Conservation (phyloP, 2,797 vertebrate genomes). For the Xiphophorus birchmanni region DNA sequence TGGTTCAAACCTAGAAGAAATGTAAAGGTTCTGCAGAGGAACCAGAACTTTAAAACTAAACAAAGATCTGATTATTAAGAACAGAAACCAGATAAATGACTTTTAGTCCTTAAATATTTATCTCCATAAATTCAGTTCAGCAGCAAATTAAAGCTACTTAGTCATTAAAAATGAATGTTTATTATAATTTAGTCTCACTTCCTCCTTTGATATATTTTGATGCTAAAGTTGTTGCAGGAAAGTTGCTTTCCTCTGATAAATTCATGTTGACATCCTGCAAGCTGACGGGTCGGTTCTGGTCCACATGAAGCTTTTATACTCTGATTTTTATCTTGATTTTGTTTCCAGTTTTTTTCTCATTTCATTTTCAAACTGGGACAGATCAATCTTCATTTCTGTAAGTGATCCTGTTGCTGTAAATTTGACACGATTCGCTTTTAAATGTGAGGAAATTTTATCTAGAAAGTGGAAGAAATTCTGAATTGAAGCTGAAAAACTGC, state of each 20-base stretch:
- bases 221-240: not conserved
- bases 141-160: not conserved
- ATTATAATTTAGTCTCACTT: not conserved
- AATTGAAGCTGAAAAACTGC: not conserved
- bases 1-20: no score
- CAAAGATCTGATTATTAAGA: no score
- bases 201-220: not conserved
- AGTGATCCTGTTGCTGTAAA: not conserved
- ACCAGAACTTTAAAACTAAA: no score
- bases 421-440: not conserved
- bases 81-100: not conserved
- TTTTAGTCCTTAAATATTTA: not conserved
- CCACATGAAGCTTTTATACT: no score
- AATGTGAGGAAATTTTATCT: not conserved
- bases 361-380: not conserved
- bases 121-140: not conserved
- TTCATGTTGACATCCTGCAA: not conserved
- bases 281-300: not conserved
- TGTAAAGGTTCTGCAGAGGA: no score
- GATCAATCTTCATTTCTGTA: not conserved
- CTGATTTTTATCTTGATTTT: no score
- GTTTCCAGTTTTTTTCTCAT: not conserved
- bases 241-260: not conserved
- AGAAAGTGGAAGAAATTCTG: not conserved
- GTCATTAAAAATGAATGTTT: not conserved